Percentiles rank a stretch among this genome's conserved stretches.
These are phyloP conservation scores for Danionella cerebrum DNA, from an alignment of 2,113 vertebrate species.

Conservation along the genomic window DNA sequence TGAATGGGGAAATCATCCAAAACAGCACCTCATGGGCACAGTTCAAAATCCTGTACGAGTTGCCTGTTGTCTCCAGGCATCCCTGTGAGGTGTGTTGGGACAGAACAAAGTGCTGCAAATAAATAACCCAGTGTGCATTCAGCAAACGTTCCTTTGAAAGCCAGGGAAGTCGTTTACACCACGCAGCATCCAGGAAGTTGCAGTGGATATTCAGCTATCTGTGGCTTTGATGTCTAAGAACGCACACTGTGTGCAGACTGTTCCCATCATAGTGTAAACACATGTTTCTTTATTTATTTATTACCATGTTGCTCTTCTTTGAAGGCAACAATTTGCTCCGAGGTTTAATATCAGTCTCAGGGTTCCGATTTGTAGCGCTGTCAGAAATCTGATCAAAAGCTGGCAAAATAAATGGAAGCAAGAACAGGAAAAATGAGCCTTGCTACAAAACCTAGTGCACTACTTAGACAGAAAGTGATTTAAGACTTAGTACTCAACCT, in stretches of 20 bases:
- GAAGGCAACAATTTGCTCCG: not conserved
- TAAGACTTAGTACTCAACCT: not conserved
- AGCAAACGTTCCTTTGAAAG: constrained; percentile 39
- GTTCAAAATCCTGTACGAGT: not conserved
- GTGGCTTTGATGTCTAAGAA: constrained; percentile 11
- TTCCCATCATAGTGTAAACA: not conserved
- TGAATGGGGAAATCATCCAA: not conserved
- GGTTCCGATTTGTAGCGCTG: not conserved
- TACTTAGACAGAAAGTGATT: not conserved
- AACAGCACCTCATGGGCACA: not conserved
- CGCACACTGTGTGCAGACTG: not conserved
- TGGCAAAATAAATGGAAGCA: constrained; percentile 2
- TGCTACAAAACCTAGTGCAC: not conserved
- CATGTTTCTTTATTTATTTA: not conserved
- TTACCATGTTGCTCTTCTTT: not conserved
- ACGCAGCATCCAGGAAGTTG: constrained; percentile 30
- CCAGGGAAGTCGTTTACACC: constrained; percentile 45
- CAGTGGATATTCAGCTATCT: not conserved
- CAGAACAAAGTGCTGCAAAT: constrained; percentile 36
- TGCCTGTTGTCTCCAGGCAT: not conserved
- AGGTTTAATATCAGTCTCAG: not conserved
- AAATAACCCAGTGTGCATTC: constrained; percentile 35
- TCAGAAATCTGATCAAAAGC: not conserved
- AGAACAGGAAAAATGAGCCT: not conserved
- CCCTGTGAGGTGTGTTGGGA: not conserved